A percentile compares a stretch with the other conserved stretches of the same genome.
Conservation (phyloP, 2,888 invertebrate species). For the Copidosoma aretas region DNA sequence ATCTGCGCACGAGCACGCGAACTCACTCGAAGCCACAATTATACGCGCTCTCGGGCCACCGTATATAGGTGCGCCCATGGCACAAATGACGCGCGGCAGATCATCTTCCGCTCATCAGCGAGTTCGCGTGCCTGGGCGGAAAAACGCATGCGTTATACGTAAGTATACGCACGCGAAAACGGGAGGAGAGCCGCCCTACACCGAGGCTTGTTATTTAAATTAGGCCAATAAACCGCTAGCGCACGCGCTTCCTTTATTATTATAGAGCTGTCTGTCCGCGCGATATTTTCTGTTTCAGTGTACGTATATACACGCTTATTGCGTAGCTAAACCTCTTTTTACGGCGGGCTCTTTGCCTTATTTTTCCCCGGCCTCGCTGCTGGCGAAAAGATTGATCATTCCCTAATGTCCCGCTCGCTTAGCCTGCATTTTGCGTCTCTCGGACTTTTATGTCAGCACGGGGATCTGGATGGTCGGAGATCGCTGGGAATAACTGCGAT, state of each 20-base stretch:
- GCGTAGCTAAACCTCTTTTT: background rate
- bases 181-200: constrained; percentile 14
- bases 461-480: no score
- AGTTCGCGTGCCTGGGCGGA: background rate
- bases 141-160: constrained; percentile 8
- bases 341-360: background rate
- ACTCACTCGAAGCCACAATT: background rate
- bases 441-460: no score
- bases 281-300: no score
- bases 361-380: background rate
- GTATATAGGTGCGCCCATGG: no score
- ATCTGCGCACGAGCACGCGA: background rate
- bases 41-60: background rate
- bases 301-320: background rate
- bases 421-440: background rate
- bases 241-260: constrained; percentile 33
- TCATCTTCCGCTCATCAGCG: constrained; percentile 57
- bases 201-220: constrained; percentile 57
- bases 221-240: constrained; percentile 57
- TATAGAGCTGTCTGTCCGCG: background rate
- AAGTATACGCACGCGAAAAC: background rate
- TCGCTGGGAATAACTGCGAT: no score
- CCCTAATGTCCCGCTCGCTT: background rate
- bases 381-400: constrained; percentile 2
- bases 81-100: background rate